Conservation (phyloP, 2,113 vertebrate genomes). For the Sminthopsis crassicaudata region DNA sequence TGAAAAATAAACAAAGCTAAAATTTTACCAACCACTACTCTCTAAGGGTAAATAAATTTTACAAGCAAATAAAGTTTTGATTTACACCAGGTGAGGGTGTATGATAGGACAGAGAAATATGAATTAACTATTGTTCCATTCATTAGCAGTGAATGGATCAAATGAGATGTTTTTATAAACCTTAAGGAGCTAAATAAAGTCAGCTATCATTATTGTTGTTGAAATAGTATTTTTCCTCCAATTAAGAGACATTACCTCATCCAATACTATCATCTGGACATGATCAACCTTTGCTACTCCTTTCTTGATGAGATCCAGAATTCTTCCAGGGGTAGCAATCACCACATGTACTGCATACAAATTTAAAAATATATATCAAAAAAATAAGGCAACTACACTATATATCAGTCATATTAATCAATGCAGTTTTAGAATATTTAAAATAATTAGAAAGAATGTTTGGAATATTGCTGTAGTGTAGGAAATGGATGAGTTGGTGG, state of each 20-base stretch:
- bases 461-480: too few species aligned
- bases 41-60: slow-evolving; percentile 11
- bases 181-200: not conserved
- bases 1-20: slow-evolving; percentile 17
- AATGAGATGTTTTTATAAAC: not conserved
- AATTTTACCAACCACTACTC: not conserved
- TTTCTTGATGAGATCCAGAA: slow-evolving; percentile 99
- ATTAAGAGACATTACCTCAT: slow-evolving; percentile 90
- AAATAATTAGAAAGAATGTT: too few species aligned
- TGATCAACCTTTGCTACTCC: slow-evolving; percentile 98
- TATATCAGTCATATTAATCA: too few species aligned
- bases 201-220: not conserved
- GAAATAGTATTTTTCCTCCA: slow-evolving; percentile 44
- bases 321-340: slow-evolving; percentile 98
- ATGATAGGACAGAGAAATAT: slow-evolving; percentile 24
- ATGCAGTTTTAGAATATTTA: too few species aligned
- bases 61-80: slow-evolving; percentile 17
- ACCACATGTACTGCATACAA: slow-evolving; percentile 93
- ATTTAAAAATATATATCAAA: slow-evolving; percentile 50
- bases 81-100: not conserved
- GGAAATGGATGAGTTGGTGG: too few species aligned
- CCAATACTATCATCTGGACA: slow-evolving; percentile 98
- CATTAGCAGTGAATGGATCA: not conserved
- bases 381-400: too few species aligned
- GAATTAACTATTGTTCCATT: slow-evolving; percentile 1